These are phyloP conservation scores for Parelbella ahira DNA, from an alignment of 2,888 invertebrate genomes.

Conservation along the genomic window DNA sequence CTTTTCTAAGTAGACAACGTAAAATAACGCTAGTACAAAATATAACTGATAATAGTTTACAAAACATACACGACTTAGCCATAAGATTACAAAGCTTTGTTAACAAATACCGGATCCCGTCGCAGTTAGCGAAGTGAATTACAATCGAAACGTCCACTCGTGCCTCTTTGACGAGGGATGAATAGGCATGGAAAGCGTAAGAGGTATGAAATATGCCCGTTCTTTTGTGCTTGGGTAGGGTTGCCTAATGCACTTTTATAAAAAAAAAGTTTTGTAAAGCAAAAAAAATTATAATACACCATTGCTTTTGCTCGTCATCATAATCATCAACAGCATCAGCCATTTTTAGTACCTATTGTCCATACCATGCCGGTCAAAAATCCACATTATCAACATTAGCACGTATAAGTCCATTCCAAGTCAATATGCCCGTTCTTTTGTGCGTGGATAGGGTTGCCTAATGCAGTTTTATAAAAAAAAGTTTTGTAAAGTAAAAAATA, in stretches of 20 bases:
- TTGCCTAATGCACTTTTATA: constrained; percentile 4
- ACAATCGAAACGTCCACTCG: constrained; percentile 12
- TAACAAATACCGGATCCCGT: constrained; percentile 4
- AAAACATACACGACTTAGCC: too few relatives aligned
- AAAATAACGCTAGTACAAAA: too few relatives aligned
- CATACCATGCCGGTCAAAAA: too few relatives aligned
- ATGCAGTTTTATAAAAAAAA: neutral
- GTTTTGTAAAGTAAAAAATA: neutral
- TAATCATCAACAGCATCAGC: too few relatives aligned
- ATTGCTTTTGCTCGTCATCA: too few relatives aligned
- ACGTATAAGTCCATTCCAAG: too few relatives aligned
- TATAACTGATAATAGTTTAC: too few relatives aligned
- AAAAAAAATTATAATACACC: too few relatives aligned
- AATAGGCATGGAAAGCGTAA: constrained; percentile 12
- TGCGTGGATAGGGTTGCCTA: constrained; percentile 3
- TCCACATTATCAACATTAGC: too few relatives aligned
- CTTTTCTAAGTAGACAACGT: too few relatives aligned
- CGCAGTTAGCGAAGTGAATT: constrained; percentile 11
- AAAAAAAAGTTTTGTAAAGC: neutral
- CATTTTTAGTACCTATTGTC: too few relatives aligned
- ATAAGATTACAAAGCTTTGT: too few relatives aligned
- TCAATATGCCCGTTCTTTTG: constrained; percentile 17
- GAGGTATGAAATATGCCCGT: constrained; percentile 17
- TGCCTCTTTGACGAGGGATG: constrained; percentile 7
- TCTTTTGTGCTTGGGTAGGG: constrained; percentile 10